A percentile compares a stretch with the other conserved stretches of the same genome.
These are phyloP conservation scores for Epistrophe grossulariae DNA, from an alignment of 2,888 invertebrate species.

Conservation along the genomic window DNA sequence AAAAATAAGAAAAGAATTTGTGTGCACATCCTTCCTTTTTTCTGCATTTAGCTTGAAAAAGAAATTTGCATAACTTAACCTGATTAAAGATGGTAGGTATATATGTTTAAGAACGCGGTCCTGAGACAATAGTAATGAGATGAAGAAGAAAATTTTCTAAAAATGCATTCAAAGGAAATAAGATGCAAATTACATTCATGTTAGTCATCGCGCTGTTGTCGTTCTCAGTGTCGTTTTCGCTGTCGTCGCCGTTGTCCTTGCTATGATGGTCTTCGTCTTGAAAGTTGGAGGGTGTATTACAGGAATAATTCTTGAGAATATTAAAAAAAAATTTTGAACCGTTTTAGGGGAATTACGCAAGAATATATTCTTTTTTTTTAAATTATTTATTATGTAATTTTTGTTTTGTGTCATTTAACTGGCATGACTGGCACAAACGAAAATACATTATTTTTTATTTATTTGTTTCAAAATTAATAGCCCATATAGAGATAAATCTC, in stretches of 20 bases:
- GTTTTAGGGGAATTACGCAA: background rate
- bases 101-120: background rate
- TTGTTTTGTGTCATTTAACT: too few species aligned
- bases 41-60: slow-evolving; percentile 18
- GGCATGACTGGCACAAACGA: too few species aligned
- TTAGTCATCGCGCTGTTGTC: background rate
- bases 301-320: background rate
- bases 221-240: background rate
- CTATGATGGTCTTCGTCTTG: background rate
- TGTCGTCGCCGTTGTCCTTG: slow-evolving; percentile 24
- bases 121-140: slow-evolving; percentile 5
- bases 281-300: background rate
- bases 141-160: slow-evolving; percentile 18
- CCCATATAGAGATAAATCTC: too few species aligned
- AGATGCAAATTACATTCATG: slow-evolving; percentile 71
- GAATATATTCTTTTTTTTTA: too few species aligned
- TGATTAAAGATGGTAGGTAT: slow-evolving; percentile 52
- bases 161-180: slow-evolving; percentile 66
- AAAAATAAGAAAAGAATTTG: slow-evolving; percentile 2
- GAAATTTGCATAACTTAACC: slow-evolving; percentile 70
- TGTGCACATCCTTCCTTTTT: slow-evolving; percentile 52
- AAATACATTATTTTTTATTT: too few species aligned
- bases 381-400: too few species aligned
- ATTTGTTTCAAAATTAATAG: too few species aligned
- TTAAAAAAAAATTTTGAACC: background rate